Conservation (phyloP, 2,888 invertebrate species). For the Coenonympha glycerion region DNA sequence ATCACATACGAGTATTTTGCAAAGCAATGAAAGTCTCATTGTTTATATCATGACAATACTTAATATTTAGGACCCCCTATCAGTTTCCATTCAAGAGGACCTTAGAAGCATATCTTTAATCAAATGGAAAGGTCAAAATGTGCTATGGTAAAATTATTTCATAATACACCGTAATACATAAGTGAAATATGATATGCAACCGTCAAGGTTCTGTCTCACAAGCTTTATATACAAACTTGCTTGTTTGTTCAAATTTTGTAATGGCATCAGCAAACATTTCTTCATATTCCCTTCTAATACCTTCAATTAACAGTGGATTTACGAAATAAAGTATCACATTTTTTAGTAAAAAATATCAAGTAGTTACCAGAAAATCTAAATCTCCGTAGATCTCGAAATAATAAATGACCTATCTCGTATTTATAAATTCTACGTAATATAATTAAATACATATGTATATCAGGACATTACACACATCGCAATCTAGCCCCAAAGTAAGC, state of each 20-base stretch:
- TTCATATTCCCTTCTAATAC: not conserved
- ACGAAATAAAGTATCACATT: too few species aligned
- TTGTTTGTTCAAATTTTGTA: not conserved
- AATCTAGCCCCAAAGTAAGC: too few species aligned
- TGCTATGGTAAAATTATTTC: conserved; percentile 6
- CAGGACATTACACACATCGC: too few species aligned
- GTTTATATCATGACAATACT: conserved; percentile 51
- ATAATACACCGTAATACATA: conserved; percentile 2
- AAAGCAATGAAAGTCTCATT: conserved; percentile 55
- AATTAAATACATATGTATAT: too few species aligned
- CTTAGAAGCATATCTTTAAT: conserved; percentile 25
- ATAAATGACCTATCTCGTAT: too few species aligned
- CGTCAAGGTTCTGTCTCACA: not conserved
- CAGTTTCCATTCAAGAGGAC: conserved; percentile 30
- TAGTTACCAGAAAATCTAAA: too few species aligned
- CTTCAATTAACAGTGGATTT: not conserved
- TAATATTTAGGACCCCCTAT: conserved; percentile 34
- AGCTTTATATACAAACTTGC: not conserved
- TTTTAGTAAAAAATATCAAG: too few species aligned
- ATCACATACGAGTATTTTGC: conserved; percentile 49
- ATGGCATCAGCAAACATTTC: not conserved
- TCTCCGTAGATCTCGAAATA: too few species aligned
- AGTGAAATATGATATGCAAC: not conserved
- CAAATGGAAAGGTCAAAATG: conserved; percentile 18
- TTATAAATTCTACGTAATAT: too few species aligned